Conservation (phyloP, 2,888 invertebrate species). For the Dryadula phaetusa region DNA sequence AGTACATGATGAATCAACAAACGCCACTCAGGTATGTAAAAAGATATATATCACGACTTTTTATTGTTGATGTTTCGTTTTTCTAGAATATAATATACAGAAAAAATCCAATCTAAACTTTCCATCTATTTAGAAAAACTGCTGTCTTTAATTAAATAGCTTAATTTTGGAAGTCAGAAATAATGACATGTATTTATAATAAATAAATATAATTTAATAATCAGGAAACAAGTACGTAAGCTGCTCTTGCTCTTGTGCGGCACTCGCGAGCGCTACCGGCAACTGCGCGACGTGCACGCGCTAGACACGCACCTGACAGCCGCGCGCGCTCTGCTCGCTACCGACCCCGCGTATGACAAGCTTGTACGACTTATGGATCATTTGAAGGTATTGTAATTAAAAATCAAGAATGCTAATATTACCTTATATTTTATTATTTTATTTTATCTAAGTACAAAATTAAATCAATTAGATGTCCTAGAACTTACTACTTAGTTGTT, state of each 20-base stretch:
- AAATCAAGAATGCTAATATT: not conserved
- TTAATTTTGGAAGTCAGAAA: not conserved
- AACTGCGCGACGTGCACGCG: conserved; percentile 96
- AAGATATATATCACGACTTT: not conserved
- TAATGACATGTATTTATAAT: not conserved
- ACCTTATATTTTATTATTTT: no score
- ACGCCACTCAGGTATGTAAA: conserved; percentile 88
- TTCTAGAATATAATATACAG: no score
- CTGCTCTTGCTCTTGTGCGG: conserved; percentile 96
- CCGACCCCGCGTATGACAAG: conserved; percentile 91
- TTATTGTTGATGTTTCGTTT: no score
- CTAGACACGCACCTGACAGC: conserved; percentile 94
- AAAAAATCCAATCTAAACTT: no score
- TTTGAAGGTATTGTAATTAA: conserved; percentile 85
- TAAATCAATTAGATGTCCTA: no score
- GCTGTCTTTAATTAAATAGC: not conserved
- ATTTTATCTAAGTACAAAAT: no score
- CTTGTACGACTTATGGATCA: conserved; percentile 98
- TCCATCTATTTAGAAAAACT: no score
- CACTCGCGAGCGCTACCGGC: conserved; percentile 97
- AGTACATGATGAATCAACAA: conserved; percentile 97
- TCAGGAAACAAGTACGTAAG: conserved; percentile 95
- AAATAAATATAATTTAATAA: not conserved
- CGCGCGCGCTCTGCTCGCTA: conserved; percentile 75
- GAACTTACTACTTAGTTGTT: no score